Conservation (phyloP, 1,140 invertebrate species). For the Apocrypta bakeri region DNA sequence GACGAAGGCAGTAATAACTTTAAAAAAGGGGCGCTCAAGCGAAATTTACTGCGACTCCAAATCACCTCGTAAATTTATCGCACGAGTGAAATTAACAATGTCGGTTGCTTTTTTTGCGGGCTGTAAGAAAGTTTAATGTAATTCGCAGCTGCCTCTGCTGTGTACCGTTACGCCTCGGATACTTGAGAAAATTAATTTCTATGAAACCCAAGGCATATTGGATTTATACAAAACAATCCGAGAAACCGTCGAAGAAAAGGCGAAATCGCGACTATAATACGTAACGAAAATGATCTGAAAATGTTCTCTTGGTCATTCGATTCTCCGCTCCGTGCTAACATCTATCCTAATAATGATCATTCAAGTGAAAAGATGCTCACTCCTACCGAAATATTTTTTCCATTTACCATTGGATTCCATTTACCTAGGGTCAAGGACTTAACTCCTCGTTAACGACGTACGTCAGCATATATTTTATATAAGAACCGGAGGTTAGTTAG, state of each 20-base stretch:
- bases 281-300: too few species aligned
- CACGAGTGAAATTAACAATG: not conserved
- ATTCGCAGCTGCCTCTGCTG: not conserved
- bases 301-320: too few species aligned
- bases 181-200: not conserved
- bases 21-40: not conserved
- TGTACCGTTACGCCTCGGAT: not conserved
- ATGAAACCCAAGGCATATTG: too few species aligned
- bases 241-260: too few species aligned
- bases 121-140: not conserved
- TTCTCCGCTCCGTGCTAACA: too few species aligned
- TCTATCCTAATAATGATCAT: too few species aligned
- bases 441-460: conserved; percentile 31
- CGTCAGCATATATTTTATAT: conserved; percentile 33
- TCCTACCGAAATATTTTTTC: not conserved
- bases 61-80: not conserved
- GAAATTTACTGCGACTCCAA: too few species aligned
- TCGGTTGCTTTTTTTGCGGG: not conserved
- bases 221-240: too few species aligned
- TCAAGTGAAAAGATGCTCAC: not conserved
- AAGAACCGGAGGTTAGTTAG: not conserved
- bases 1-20: not conserved
- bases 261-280: too few species aligned
- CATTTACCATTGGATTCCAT: too few species aligned
- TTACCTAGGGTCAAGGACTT: not conserved